phyloP scores from a whole-genome alignment of 2,888 invertebrate species.

The Slavum lentiscoides region DNA sequence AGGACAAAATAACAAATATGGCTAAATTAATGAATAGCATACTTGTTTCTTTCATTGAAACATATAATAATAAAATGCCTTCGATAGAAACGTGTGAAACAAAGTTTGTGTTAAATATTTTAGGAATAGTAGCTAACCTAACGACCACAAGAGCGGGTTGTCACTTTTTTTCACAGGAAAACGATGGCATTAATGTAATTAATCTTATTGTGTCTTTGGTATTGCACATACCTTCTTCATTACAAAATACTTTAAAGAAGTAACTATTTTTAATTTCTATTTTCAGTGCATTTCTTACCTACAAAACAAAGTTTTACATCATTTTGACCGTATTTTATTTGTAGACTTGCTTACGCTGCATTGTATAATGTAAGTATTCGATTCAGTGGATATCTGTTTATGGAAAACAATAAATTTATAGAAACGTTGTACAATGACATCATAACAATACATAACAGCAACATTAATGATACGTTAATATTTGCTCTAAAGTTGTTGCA shows the following conservation, averaged over 20 bases:
- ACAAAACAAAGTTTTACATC: not conserved
- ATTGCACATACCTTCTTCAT: not conserved
- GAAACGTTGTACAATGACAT: conserved; percentile 33
- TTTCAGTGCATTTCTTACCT: not conserved
- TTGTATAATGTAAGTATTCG: conserved; percentile 34
- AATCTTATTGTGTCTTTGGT: conserved; percentile 15
- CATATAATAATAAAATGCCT: conserved; percentile 2
- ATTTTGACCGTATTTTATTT: not conserved
- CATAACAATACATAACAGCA: not conserved
- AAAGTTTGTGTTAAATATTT: conserved; percentile 29
- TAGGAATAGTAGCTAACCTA: conserved; percentile 25
- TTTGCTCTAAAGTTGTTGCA: conserved; percentile 22
- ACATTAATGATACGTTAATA: not conserved
- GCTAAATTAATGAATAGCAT: conserved; percentile 9
- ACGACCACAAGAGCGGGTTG: conserved; percentile 21
- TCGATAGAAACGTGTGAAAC: conserved; percentile 12
- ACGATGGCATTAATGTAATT: conserved; percentile 27
- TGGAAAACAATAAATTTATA: conserved; percentile 32
- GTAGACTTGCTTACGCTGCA: conserved; percentile 7
- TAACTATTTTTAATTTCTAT: conserved; percentile 3
- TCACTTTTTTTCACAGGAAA: conserved; percentile 35
- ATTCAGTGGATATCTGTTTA: conserved; percentile 27
- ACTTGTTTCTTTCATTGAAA: conserved; percentile 28
- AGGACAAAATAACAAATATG: conserved; percentile 25
- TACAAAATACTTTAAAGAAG: conserved; percentile 30